These are phyloP conservation scores for Solea senegalensis DNA, from an alignment of 2,113 vertebrate genomes.

Conservation along the genomic window DNA sequence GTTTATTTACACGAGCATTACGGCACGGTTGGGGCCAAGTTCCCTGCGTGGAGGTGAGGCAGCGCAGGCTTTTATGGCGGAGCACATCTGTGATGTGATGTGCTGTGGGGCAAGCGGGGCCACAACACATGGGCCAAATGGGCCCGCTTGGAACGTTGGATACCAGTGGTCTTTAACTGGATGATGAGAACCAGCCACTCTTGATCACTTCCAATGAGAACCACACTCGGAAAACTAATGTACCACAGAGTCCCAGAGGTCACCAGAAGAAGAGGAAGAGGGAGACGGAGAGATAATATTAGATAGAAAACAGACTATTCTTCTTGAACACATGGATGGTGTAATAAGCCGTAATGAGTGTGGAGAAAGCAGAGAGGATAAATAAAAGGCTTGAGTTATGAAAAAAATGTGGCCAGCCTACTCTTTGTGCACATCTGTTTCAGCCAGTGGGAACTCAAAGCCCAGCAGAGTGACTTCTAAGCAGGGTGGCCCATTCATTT, in stretches of 20 bases:
- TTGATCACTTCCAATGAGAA: conserved; percentile 66
- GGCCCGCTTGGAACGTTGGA: conserved; percentile 67
- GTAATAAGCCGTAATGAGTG: conserved; percentile 27
- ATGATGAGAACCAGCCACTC: conserved; percentile 78
- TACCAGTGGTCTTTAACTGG: conserved; percentile 61
- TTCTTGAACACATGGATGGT: conserved; percentile 21
- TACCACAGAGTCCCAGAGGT: conserved; percentile 60
- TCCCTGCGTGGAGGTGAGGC: conserved; percentile 72
- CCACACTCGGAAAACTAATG: conserved; percentile 56
- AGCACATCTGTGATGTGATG: conserved; percentile 70
- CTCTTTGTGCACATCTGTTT: conserved; percentile 56
- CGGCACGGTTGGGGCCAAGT: conserved; percentile 64
- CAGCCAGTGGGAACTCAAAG: conserved; percentile 84
- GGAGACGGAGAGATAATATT: conserved; percentile 28
- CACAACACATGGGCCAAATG: conserved; percentile 71
- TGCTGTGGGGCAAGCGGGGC: conserved; percentile 67
- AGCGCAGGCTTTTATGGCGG: conserved; percentile 65
- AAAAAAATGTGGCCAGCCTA: conserved; percentile 35
- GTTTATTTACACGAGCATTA: conserved; percentile 72
- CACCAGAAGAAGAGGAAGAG: conserved; percentile 41
- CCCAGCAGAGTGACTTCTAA: conserved; percentile 44
- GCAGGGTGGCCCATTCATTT: conserved; percentile 64
- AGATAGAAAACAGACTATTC: conserved; percentile 55
- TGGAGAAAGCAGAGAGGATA: conserved; percentile 33
- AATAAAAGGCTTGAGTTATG: conserved; percentile 35